phyloP scores from a whole-genome alignment of 2,113 vertebrate species.

The Himantopus leucocephalus region DNA sequence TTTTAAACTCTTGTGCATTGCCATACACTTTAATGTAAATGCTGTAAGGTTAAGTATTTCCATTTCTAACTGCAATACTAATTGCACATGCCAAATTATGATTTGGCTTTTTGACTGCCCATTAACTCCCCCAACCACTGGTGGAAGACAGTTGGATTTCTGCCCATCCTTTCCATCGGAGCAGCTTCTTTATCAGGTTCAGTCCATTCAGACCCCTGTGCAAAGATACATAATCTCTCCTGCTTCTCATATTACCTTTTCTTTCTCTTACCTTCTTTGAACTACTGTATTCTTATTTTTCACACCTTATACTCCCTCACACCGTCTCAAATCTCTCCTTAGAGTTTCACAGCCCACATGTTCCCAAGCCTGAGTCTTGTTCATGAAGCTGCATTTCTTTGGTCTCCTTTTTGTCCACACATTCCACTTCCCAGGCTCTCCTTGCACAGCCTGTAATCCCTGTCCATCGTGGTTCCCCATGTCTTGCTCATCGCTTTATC shows the following conservation, averaged over 20 bases:
- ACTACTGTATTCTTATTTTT: background rate
- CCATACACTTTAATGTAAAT: background rate
- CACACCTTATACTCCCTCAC: background rate
- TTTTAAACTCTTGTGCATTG: background rate
- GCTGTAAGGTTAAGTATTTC: background rate
- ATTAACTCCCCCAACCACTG: background rate
- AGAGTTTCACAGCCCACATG: background rate
- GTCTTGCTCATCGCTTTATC: background rate
- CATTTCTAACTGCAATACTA: background rate
- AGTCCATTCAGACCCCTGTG: background rate
- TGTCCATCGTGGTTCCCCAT: rapidly evolving
- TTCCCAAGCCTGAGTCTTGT: background rate
- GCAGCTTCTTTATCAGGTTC: background rate
- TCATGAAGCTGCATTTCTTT: background rate
- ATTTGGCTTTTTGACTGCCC: background rate
- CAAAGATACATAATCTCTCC: background rate
- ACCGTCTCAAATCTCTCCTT: background rate
- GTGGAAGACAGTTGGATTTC: background rate
- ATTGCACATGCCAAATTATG: background rate
- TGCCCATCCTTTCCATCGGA: background rate
- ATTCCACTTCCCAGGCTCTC: background rate
- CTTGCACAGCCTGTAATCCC: background rate
- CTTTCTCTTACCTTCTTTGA: background rate
- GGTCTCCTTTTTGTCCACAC: background rate
- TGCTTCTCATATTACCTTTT: background rate